phyloP scores from a whole-genome alignment of 2,113 vertebrate genomes.

The Vidua macroura region DNA sequence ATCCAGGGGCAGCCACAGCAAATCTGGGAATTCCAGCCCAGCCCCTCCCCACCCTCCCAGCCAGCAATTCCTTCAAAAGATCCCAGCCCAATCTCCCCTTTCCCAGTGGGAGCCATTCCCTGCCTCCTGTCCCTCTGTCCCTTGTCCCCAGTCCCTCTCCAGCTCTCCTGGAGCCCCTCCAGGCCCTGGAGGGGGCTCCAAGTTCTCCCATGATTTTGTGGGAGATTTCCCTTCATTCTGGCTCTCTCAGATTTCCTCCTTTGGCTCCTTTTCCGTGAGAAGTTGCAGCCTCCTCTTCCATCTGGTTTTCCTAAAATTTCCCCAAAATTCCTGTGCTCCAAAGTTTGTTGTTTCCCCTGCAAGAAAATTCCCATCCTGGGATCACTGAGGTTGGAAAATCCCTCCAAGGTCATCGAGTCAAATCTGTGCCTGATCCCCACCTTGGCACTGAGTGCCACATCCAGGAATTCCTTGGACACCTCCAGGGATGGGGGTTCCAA shows the following conservation, averaged over 20 bases:
- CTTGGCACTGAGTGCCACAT: background rate
- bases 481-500: background rate
- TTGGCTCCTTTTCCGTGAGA: background rate
- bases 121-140: background rate
- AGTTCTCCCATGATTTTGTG: fast-evolving
- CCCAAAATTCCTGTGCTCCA: background rate
- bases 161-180: background rate
- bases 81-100: background rate
- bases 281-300: background rate
- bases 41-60: background rate
- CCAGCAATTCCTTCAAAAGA: background rate
- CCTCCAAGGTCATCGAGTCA: fast-evolving
- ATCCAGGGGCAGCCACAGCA: background rate
- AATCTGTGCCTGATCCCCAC: fast-evolving
- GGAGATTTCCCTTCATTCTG: fast-evolving
- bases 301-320: background rate
- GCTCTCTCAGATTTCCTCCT: background rate
- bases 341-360: fast-evolving
- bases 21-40: background rate
- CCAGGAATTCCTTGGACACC: background rate
- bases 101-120: background rate
- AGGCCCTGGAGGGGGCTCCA: fast-evolving
- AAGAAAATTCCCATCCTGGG: background rate
- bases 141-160: background rate
- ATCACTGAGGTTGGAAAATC: background rate